Evolutionary conservation across 2,797 vertebrate species (phyloP).

Genomic region (Muscicapa striata): DNA sequence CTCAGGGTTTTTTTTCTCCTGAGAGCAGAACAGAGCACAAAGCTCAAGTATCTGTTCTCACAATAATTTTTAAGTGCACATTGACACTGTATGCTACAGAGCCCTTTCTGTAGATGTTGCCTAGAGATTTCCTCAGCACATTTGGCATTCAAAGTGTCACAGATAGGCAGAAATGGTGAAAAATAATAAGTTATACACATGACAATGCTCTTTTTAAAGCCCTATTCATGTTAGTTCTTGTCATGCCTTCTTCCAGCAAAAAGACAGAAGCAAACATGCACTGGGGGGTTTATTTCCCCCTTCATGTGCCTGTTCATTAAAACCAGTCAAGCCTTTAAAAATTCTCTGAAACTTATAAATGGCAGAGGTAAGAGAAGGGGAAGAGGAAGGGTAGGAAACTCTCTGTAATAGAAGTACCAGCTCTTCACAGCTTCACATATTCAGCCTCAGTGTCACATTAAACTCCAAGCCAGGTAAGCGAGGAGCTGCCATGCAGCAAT

Average conservation of each 20-base stretch:
- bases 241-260: neutral
- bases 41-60: neutral
- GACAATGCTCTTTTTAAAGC: neutral
- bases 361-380: neutral
- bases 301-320: slow-evolving; percentile 12
- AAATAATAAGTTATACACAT: neutral
- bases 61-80: neutral
- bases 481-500: neutral
- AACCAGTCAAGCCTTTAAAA: slow-evolving; percentile 28
- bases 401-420: neutral
- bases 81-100: neutral
- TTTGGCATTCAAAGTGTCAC: neutral
- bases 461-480: neutral
- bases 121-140: neutral
- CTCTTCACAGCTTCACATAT: neutral
- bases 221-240: neutral
- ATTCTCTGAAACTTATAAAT: neutral
- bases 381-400: neutral
- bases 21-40: neutral
- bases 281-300: neutral
- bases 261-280: slow-evolving; percentile 26
- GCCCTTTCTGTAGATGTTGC: neutral
- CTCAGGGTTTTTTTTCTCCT: neutral
- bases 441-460: neutral
- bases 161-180: neutral